phyloP scores from a whole-genome alignment of 2,113 vertebrate species.

The Poeciliopsis occidentalis region DNA sequence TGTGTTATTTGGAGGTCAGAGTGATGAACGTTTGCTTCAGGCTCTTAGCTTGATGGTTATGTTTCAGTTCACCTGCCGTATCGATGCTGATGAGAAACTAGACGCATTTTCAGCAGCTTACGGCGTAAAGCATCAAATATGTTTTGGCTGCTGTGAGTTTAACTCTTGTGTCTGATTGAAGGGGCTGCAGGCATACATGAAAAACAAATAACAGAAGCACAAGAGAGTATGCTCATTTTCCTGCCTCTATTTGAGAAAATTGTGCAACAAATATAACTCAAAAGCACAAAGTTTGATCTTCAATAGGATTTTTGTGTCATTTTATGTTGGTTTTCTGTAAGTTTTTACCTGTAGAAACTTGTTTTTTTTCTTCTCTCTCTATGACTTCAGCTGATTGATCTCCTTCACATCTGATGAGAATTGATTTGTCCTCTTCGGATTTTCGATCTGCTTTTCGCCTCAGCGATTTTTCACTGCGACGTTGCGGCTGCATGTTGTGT shows the following conservation, averaged over 20 bases:
- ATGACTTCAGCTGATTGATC: slow-evolving; percentile 77
- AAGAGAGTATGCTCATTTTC: too few relatives aligned
- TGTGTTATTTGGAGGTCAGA: background rate
- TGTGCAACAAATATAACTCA: too few relatives aligned
- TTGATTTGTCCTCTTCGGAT: slow-evolving; percentile 81
- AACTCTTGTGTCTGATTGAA: background rate
- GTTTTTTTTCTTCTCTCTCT: slow-evolving; percentile 13
- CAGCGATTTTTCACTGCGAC: slow-evolving; percentile 69
- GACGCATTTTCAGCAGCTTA: background rate
- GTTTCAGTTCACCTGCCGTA: background rate
- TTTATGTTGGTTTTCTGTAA: slow-evolving; percentile 18
- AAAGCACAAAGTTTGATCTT: too few relatives aligned
- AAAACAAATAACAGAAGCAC: too few relatives aligned
- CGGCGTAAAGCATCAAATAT: too few relatives aligned
- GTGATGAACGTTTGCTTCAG: background rate
- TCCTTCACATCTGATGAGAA: slow-evolving; percentile 78
- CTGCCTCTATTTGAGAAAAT: too few relatives aligned
- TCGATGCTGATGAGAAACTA: background rate
- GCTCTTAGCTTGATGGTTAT: background rate
- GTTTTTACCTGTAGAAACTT: slow-evolving; percentile 22
- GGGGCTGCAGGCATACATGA: background rate
- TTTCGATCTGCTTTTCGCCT: slow-evolving; percentile 59
- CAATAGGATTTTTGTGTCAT: too few relatives aligned
- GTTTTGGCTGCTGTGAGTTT: background rate
- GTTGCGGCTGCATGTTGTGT: slow-evolving; percentile 63